Percentiles rank a stretch among this genome's conserved stretches.
phyloP scores from a whole-genome alignment of 2,888 invertebrate species.

The Rotaria socialis region DNA sequence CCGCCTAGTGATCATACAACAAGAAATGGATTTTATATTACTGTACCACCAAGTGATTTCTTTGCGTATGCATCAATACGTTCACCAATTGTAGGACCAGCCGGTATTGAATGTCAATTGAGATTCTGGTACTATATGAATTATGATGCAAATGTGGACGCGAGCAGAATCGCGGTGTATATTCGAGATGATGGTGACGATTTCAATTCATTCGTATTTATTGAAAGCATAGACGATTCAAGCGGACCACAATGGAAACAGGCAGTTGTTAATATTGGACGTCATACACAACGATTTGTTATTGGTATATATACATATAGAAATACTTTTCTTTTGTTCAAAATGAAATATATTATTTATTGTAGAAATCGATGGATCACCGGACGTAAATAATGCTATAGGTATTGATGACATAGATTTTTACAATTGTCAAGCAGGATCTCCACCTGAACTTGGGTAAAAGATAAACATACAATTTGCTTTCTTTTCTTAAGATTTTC shows the following conservation, averaged over 20 bases:
- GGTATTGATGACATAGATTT: constrained; percentile 48
- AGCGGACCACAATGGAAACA: not conserved
- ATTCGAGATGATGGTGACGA: not conserved
- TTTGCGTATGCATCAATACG: not conserved
- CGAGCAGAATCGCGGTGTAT: not conserved
- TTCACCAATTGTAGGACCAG: not conserved
- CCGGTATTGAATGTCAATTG: constrained; percentile 39
- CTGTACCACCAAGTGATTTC: not conserved
- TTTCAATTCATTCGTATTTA: not conserved
- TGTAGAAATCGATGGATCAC: constrained; percentile 25
- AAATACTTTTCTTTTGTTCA: not conserved
- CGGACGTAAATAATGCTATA: constrained; percentile 44
- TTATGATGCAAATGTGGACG: not conserved
- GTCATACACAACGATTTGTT: not conserved
- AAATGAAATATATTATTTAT: not conserved
- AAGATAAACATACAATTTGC: too few relatives aligned
- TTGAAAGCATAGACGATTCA: not conserved
- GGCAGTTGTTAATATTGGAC: not conserved
- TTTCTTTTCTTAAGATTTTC: too few relatives aligned
- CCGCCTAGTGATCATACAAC: constrained; percentile 45
- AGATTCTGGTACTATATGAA: constrained; percentile 45
- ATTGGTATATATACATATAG: not conserved
- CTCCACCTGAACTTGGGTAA: not conserved
- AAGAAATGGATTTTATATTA: constrained; percentile 38
- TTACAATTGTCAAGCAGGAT: constrained; percentile 36